phyloP scores from a whole-genome alignment of 2,888 invertebrate species.

The Ariolimax columbianus region DNA sequence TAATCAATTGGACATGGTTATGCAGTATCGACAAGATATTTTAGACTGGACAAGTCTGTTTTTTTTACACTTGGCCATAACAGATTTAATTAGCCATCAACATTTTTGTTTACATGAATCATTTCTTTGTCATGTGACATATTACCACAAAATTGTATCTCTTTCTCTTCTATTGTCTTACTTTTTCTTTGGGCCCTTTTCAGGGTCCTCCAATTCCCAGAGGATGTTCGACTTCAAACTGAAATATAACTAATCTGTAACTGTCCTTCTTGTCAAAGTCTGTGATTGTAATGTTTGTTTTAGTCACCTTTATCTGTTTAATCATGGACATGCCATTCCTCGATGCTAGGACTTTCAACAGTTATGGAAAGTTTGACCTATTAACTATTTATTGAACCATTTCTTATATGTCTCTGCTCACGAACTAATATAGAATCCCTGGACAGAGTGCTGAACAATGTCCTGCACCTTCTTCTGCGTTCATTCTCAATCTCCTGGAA shows the following conservation, averaged over 20 bases:
- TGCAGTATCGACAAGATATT: background rate
- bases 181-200: slow-evolving; percentile 72
- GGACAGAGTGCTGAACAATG: too few species aligned
- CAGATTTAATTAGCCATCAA: slow-evolving; percentile 37
- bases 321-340: too few species aligned
- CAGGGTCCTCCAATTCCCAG: slow-evolving; percentile 72
- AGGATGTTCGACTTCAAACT: slow-evolving; percentile 48
- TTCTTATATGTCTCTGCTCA: too few species aligned
- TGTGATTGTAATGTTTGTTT: slow-evolving; percentile 10
- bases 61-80: slow-evolving; percentile 39
- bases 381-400: too few species aligned
- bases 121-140: slow-evolving; percentile 14
- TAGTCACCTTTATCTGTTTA: background rate
- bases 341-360: too few species aligned
- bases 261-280: background rate
- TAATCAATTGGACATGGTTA: background rate
- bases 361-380: too few species aligned
- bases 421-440: too few species aligned
- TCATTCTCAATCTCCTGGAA: too few species aligned
- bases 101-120: slow-evolving; percentile 1
- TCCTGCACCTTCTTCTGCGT: too few species aligned
- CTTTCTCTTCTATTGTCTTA: slow-evolving; percentile 49
- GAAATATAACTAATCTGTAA: slow-evolving; percentile 11
- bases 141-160: slow-evolving; percentile 39
- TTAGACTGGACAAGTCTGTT: slow-evolving; percentile 2